Conservation (phyloP, 2,888 invertebrate genomes). For the Dermolepida albohirtum region DNA sequence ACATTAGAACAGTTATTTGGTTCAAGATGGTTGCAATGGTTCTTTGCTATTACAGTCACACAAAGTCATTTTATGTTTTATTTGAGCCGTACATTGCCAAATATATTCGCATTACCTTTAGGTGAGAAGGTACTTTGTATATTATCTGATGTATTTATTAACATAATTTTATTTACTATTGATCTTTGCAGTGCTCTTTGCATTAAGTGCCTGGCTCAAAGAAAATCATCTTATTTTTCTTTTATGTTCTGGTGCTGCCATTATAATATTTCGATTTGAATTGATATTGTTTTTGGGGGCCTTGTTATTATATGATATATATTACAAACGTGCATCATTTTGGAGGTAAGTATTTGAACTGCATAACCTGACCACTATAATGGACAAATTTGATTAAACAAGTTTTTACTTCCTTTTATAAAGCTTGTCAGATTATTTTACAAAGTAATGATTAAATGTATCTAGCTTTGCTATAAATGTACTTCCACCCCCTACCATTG, state of each 20-base stretch:
- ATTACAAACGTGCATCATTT: slow-evolving; percentile 76
- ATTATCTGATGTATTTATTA: slow-evolving; percentile 37
- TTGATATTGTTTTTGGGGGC: slow-evolving; percentile 87
- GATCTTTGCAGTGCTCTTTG: slow-evolving; percentile 78
- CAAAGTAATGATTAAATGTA: no score
- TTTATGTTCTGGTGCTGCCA: slow-evolving; percentile 85
- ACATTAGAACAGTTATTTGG: slow-evolving; percentile 85
- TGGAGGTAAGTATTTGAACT: slow-evolving; percentile 69
- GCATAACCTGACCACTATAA: no score
- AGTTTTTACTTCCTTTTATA: no score
- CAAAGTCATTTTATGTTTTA: slow-evolving; percentile 99
- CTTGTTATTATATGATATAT: slow-evolving; percentile 84
- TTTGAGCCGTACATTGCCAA: slow-evolving; percentile 92
- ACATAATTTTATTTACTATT: slow-evolving; percentile 28
- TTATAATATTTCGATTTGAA: slow-evolving; percentile 92
- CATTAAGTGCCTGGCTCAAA: slow-evolving; percentile 86
- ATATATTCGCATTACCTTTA: slow-evolving; percentile 91
- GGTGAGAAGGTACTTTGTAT: slow-evolving; percentile 72
- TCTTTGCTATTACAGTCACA: slow-evolving; percentile 83
- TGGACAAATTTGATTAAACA: no score
- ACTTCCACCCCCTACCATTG: no score
- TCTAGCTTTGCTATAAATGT: no score
- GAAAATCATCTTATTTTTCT: slow-evolving; percentile 82
- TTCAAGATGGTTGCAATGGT: slow-evolving; percentile 82
- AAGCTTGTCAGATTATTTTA: no score